Evolutionary conservation across 2,113 vertebrate genomes (phyloP), one percentile per base, ranked within the genome.

Genomic region (Phyllostomus hastatus): DNA sequence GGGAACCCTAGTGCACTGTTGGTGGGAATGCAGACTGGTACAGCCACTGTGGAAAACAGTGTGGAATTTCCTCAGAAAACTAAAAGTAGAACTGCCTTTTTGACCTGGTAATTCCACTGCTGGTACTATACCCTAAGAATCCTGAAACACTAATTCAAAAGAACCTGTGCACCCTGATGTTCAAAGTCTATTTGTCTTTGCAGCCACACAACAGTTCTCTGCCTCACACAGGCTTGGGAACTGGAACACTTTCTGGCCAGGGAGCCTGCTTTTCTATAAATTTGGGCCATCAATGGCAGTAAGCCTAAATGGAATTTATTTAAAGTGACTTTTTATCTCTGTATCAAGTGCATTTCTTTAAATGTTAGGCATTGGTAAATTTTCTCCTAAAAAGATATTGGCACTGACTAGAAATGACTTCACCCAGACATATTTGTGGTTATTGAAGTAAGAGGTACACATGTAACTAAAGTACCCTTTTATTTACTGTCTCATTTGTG

Each of bases 401-500:
- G n/a, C 8, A 46, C 24, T 26, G 52, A 54, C 57, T 81, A 38
- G 31, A 81, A 70, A 76, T 61, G 66, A 86, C 50, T 41, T 52
- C 66, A 33, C 35, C 59, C 46, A 80, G 79, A 50, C 35, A n/a
- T 82, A 46, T 31, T 59, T 84, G 73, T 88, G 33, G 52, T 69
- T 73, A 31, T 61, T 54, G 28, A 93, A 91, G 4, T 48, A 95
- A 83, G 73, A 86, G 28, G 31, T 35, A 73, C 94, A 90, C 46
- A 93, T 87, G 57, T 79, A 85, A 89, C 64, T 87, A 83, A 87
- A 94, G 61, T n/a, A 35, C 28, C 1, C 17, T 80, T 90, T 95
- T 20, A 69, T 91, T 93, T 54, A 66, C 35, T 75, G 12, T 73
- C 57, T 88, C 52, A 48, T 86, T 82, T 90, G 57, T 76, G 35